Evolutionary conservation across 2,113 vertebrate genomes (phyloP), one percentile per base, ranked within the genome.

Genomic region (Lonchura striata): DNA sequence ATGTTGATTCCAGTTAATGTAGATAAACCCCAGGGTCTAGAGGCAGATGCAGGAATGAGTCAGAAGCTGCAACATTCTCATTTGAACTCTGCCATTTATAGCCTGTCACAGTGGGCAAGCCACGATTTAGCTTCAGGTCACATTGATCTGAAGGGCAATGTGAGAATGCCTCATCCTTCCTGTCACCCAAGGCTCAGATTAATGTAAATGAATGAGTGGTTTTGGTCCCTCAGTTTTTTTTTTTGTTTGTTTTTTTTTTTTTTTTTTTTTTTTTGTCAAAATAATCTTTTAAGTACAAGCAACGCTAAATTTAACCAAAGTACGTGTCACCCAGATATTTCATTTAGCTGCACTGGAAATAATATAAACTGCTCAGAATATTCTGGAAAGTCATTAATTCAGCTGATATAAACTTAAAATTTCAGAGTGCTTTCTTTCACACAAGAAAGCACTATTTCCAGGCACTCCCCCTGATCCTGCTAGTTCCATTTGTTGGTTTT

Each of bases 381-480:
- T 64, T 28, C 24, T 49, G 52, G 13, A 23, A 90, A 81, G 46
- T 27, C 64, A 66, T 35, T 39, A 64, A 61, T 19, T 41, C 78
- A 87, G 53, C 19, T 84, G 49, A 72, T n/a, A 57, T 1, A 52
- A 86, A n/a, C 30, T 57, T 47, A 37, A 44, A 46, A 90, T 56
- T 88, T 76, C 57, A 64, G 41, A 68, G 53, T 2, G 25, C 13
- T 61, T 66, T 39, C 30, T 50, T 70, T 33, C 35, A 66, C 11
- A 31, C 0, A 0, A 27, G 31, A 41, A n/a, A 16, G n/a, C n/a
- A n/a, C n/a, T n/a, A n/a, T 52, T 71, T 31, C 28, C 2, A 41
- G 31, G 82, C 15, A 33, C 33, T 65, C 3, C 13, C 50, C 60
- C 42, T 4, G 3, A 85, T 44, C 75, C n/a, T 24, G 6, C 42